Evolutionary conservation across 2,113 vertebrate genomes (phyloP).

Genomic region (Pseudonaja textilis): DNA sequence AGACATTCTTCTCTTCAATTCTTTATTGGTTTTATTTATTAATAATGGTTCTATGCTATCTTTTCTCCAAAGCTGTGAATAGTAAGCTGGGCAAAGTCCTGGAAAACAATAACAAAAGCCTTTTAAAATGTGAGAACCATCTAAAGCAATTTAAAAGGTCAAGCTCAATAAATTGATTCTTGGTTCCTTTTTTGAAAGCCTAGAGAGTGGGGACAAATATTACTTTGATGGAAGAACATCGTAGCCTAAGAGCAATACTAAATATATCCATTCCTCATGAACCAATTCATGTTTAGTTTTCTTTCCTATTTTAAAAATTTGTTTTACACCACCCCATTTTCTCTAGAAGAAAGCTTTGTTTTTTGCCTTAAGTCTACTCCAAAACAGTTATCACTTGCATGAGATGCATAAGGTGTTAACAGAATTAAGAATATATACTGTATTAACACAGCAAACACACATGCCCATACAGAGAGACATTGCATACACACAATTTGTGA

Average conservation of each 20-base stretch:
- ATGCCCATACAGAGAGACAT: background rate
- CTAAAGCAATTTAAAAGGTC: background rate
- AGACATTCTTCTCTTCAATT: background rate
- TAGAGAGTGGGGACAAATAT: background rate
- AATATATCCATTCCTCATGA: background rate
- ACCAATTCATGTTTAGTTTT: background rate
- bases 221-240: background rate
- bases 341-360: background rate
- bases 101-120: background rate
- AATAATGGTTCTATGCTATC: background rate
- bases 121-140: background rate
- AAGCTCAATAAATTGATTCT: background rate
- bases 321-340: background rate
- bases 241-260: background rate
- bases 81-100: background rate
- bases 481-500: background rate
- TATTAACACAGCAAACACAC: background rate
- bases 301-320: background rate
- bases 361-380: background rate
- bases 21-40: background rate
- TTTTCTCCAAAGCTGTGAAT: background rate
- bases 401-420: background rate
- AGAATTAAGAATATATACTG: background rate
- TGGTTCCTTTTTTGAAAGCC: background rate
- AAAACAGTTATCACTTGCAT: background rate